These are phyloP conservation scores for Trinectes maculatus DNA, from an alignment of 2,113 vertebrate species.

Conservation along the genomic window DNA sequence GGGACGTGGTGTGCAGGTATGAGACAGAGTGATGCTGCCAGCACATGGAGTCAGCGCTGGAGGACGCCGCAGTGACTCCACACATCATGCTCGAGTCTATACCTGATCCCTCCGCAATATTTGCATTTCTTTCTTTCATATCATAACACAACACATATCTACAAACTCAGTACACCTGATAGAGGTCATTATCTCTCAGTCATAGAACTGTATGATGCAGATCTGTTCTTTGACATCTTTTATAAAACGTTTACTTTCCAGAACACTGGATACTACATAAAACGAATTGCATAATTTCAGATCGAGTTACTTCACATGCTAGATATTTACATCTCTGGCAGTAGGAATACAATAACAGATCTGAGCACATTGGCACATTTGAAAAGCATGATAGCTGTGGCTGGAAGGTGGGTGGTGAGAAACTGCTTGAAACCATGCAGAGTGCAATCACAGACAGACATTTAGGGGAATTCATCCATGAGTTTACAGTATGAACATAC, in stretches of 20 bases:
- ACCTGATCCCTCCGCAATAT: conserved; percentile 73
- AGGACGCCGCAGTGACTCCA: conserved; percentile 38
- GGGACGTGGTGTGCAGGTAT: conserved; percentile 72
- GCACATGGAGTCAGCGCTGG: conserved; percentile 30
- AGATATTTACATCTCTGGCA: too few relatives aligned
- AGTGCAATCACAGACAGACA: conserved; percentile 36
- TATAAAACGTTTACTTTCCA: background rate
- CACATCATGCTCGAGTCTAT: conserved; percentile 70
- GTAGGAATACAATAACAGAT: conserved; percentile 1
- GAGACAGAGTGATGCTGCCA: conserved; percentile 73
- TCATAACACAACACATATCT: too few relatives aligned
- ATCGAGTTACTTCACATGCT: background rate
- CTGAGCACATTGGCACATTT: conserved; percentile 53
- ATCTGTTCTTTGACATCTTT: background rate
- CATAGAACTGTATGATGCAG: background rate
- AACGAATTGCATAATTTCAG: background rate
- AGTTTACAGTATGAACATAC: conserved; percentile 67
- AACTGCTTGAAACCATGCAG: conserved; percentile 61
- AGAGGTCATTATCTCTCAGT: background rate
- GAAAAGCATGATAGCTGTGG: conserved; percentile 42
- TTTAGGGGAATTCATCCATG: conserved; percentile 12
- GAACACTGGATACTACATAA: background rate
- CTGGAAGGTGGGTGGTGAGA: conserved; percentile 43
- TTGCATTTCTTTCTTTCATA: too few relatives aligned
- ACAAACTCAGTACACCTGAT: background rate